These are phyloP conservation scores for Zhengitettix transpicula DNA, from an alignment of 2,888 invertebrate species.

Conservation along the genomic window DNA sequence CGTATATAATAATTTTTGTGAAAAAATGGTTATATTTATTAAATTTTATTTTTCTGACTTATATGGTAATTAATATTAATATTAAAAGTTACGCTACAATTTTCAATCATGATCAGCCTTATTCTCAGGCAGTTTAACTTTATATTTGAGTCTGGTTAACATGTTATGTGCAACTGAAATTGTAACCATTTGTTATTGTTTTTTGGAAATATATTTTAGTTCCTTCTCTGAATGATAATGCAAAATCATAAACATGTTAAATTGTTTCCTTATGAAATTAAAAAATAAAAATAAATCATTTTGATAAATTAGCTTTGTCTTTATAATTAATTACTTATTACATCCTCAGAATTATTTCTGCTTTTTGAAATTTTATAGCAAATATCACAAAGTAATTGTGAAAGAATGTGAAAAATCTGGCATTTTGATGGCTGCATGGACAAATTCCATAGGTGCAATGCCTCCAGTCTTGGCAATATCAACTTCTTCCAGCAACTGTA, in stretches of 20 bases:
- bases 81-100: no score
- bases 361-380: not conserved
- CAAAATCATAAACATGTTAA: no score
- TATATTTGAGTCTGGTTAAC: no score
- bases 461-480: slow-evolving; percentile 38
- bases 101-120: no score
- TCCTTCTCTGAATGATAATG: not conserved
- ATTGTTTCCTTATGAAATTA: no score
- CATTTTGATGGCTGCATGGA: slow-evolving; percentile 40
- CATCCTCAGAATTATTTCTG: not conserved
- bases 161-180: not conserved
- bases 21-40: not conserved
- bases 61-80: not conserved
- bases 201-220: not conserved
- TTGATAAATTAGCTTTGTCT: no score
- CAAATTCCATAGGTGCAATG: slow-evolving; percentile 41
- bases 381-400: slow-evolving; percentile 34
- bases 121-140: no score
- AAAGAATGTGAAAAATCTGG: slow-evolving; percentile 43
- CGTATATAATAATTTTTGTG: not conserved
- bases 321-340: no score
- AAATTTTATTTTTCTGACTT: slow-evolving; percentile 1
- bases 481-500: slow-evolving; percentile 43
- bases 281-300: no score
- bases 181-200: not conserved